Evolutionary conservation across 1,140 invertebrate species (phyloP).

Genomic region (Atta texana): DNA sequence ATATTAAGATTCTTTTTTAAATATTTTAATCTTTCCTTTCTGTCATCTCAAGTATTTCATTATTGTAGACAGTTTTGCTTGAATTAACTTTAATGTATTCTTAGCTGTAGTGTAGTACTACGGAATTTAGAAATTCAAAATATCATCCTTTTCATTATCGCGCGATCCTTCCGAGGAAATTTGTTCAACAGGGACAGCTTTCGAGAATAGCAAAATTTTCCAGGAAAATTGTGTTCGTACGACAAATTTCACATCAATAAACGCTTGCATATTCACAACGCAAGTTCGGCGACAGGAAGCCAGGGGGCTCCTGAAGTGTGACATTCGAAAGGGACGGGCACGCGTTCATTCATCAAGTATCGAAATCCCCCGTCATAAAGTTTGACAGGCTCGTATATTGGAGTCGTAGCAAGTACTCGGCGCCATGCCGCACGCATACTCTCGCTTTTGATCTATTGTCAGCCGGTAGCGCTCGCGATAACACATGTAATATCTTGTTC

Average conservation of each 20-base stretch:
- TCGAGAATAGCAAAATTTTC: not conserved
- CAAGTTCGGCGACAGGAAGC: slow-evolving; percentile 56
- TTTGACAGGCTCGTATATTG: slow-evolving; percentile 78
- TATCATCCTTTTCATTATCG: slow-evolving; percentile 23
- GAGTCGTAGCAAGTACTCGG: slow-evolving; percentile 72
- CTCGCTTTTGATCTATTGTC: slow-evolving; percentile 77
- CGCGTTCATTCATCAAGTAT: slow-evolving; percentile 77
- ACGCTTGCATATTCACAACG: slow-evolving; percentile 32
- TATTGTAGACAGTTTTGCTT: not conserved
- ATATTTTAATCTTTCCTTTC: not conserved
- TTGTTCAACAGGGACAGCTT: not conserved
- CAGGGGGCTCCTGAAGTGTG: slow-evolving; percentile 27
- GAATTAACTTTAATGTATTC: not conserved
- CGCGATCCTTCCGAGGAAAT: not conserved
- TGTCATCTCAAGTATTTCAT: not conserved
- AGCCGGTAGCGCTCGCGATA: slow-evolving; percentile 74
- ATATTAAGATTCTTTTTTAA: too few species aligned
- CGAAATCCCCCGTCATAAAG: slow-evolving; percentile 76
- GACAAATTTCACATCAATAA: slow-evolving; percentile 72
- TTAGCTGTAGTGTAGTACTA: not conserved
- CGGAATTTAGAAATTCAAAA: not conserved
- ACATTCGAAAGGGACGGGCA: slow-evolving; percentile 57
- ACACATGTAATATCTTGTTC: slow-evolving; percentile 77
- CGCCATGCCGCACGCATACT: slow-evolving; percentile 51
- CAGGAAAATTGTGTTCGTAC: slow-evolving; percentile 5